Evolutionary conservation across 2,113 vertebrate genomes (phyloP).

Genomic region (Euleptes europaea): DNA sequence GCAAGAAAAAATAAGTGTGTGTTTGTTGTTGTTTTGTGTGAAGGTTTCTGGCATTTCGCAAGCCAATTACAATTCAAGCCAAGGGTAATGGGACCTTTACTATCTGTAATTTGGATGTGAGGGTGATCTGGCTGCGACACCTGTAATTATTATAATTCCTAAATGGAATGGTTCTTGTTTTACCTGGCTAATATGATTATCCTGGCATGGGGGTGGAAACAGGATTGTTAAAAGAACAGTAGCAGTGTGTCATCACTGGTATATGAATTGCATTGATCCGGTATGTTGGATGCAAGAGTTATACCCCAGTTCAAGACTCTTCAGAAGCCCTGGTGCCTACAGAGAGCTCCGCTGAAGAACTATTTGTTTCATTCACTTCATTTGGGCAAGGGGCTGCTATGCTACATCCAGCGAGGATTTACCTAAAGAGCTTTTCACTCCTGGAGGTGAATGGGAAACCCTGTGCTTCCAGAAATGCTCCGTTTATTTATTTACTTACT

Average conservation of each 20-base stretch:
- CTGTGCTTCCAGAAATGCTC: background rate
- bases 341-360: no score
- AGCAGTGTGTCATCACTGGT: background rate
- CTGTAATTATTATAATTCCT: fast-evolving
- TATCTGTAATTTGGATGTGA: no score
- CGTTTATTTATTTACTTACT: no score
- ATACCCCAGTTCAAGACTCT: background rate
- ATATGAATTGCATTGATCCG: background rate
- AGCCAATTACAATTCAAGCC: no score
- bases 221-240: background rate
- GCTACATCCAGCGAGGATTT: background rate
- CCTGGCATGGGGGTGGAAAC: background rate
- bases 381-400: background rate
- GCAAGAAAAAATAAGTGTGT: no score
- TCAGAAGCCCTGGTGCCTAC: background rate
- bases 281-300: background rate
- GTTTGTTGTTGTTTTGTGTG: no score
- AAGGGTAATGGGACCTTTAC: no score
- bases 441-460: background rate
- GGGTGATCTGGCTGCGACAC: no score
- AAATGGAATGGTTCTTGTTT: background rate
- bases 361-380: background rate
- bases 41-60: no score
- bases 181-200: background rate
- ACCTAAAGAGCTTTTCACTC: background rate